Evolutionary conservation across 2,888 invertebrate species (phyloP).

Genomic region (Synanthedon andrenaeformis): DNA sequence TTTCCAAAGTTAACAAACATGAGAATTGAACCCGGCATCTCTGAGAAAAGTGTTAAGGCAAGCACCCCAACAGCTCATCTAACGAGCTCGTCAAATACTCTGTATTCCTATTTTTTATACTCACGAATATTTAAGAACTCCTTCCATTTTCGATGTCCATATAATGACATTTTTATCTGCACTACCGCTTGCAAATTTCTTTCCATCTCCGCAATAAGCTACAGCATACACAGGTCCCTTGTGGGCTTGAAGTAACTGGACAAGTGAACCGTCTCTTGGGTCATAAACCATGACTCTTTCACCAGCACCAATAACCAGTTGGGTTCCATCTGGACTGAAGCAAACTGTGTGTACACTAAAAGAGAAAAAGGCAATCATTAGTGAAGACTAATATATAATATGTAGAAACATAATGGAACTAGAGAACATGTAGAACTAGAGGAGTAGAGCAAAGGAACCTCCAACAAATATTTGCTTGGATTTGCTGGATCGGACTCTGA

Average conservation of each 20-base stretch:
- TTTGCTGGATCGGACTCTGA: too few species aligned
- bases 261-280: slow-evolving; percentile 87
- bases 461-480: too few species aligned
- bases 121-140: slow-evolving; percentile 94
- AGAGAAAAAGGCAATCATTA: slow-evolving; percentile 3
- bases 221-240: slow-evolving; percentile 94
- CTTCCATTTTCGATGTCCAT: slow-evolving; percentile 96
- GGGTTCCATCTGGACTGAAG: slow-evolving; percentile 95
- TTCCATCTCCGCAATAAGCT: slow-evolving; percentile 93
- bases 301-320: slow-evolving; percentile 94
- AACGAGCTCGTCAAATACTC: background rate
- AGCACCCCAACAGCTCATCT: background rate
- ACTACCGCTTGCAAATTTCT: slow-evolving; percentile 96
- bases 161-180: slow-evolving; percentile 98
- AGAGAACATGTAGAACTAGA: too few species aligned
- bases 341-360: slow-evolving; percentile 92
- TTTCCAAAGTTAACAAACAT: too few species aligned
- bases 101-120: slow-evolving; percentile 24
- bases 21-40: too few species aligned
- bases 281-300: slow-evolving; percentile 96
- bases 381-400: background rate
- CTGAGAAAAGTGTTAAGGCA: too few species aligned
- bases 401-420: background rate
- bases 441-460: background rate
- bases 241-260: slow-evolving; percentile 95